phyloP scores from a whole-genome alignment of 1,140 invertebrate species.

The Adoxophyes honmai region DNA sequence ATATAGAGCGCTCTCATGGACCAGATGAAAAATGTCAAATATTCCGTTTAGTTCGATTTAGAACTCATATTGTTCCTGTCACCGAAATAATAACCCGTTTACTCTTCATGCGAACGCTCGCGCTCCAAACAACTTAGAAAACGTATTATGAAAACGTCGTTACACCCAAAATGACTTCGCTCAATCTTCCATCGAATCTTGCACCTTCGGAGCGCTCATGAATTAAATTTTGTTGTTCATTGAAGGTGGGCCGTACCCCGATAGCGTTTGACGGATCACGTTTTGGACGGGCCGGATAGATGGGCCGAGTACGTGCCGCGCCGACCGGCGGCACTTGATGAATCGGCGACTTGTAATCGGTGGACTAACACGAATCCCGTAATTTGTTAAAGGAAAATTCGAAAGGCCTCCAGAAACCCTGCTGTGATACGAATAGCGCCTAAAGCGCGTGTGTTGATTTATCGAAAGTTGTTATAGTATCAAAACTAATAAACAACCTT shows the following conservation, averaged over 20 bases:
- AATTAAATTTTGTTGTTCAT: constrained; percentile 57
- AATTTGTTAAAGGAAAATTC: constrained; percentile 56
- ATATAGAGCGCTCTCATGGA: too few relatives aligned
- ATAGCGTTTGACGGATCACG: constrained; percentile 66
- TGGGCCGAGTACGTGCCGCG: constrained; percentile 60
- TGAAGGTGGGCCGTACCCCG: constrained; percentile 37
- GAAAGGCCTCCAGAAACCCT: constrained; percentile 1
- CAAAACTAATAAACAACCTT: too few relatives aligned
- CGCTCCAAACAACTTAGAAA: too few relatives aligned
- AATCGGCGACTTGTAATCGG: constrained; percentile 65
- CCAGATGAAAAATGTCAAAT: too few relatives aligned
- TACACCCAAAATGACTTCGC: constrained; percentile 17
- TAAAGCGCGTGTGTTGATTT: not conserved
- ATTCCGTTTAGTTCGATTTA: too few relatives aligned
- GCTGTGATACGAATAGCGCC: not conserved
- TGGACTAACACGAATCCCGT: constrained; percentile 54
- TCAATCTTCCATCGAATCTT: constrained; percentile 16
- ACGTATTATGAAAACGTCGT: not conserved
- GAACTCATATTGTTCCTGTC: not conserved
- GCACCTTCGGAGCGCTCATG: constrained; percentile 16
- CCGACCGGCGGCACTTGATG: constrained; percentile 45
- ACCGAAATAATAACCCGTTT: not conserved
- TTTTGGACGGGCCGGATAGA: constrained; percentile 52
- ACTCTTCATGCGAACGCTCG: too few relatives aligned
- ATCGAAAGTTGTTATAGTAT: too few relatives aligned